Conservation (phyloP, 2,113 vertebrate genomes). For the Aix galericulata region DNA sequence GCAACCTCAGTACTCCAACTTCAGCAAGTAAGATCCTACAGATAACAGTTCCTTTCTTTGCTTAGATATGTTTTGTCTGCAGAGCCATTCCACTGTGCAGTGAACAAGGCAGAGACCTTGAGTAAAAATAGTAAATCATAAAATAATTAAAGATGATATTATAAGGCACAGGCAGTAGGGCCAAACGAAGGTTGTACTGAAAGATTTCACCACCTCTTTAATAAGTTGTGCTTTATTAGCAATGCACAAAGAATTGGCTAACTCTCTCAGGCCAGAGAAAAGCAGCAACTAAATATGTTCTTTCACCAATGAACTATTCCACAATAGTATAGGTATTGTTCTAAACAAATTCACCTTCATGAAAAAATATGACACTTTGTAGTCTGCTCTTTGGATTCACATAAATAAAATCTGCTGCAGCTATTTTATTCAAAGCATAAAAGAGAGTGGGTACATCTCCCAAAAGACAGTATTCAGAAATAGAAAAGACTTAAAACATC, state of each 20-base stretch:
- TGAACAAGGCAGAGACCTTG: not conserved
- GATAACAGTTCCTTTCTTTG: not conserved
- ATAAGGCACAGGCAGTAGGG: not conserved
- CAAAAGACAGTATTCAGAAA: slow-evolving; percentile 43
- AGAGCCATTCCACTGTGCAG: not conserved
- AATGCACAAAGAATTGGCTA: not conserved
- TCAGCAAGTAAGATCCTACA: not conserved
- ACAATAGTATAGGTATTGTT: not conserved
- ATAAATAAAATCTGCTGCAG: not conserved
- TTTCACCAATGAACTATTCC: not conserved
- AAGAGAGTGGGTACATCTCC: slow-evolving; percentile 12
- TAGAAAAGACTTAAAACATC: slow-evolving; percentile 58
- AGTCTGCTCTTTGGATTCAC: not conserved
- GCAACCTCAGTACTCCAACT: not conserved
- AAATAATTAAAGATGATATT: not conserved
- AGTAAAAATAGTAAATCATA: not conserved
- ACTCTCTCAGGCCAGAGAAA: not conserved
- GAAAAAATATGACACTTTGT: slow-evolving; percentile 16
- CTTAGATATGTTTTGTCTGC: not conserved
- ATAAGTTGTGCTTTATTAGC: not conserved
- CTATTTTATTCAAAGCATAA: slow-evolving; percentile 41
- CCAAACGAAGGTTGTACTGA: not conserved
- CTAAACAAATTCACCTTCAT: slow-evolving; percentile 15
- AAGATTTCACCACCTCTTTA: not conserved
- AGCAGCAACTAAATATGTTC: not conserved